phyloP scores from a whole-genome alignment of 2,797 vertebrate genomes.

The Antrozous pallidus region DNA sequence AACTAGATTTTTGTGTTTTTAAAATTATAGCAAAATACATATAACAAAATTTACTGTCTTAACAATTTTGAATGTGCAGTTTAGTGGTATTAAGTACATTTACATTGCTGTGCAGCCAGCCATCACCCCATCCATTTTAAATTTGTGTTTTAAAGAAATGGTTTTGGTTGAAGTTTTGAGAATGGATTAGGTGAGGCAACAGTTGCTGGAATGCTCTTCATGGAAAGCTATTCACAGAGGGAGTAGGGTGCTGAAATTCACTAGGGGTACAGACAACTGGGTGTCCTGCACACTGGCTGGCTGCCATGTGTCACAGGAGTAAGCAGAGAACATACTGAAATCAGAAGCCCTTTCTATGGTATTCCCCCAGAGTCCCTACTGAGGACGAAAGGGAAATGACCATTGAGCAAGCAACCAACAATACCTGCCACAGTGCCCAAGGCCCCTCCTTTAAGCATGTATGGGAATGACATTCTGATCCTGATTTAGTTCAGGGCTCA shows the following conservation, averaged over 20 bases:
- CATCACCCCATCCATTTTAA: neutral
- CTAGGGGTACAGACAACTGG: neutral
- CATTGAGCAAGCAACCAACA: neutral
- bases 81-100: neutral
- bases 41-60: neutral
- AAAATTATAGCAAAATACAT: neutral
- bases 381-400: neutral
- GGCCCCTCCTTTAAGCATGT: neutral
- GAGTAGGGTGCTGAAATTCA: neutral
- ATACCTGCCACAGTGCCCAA: neutral
- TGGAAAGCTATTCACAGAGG: neutral
- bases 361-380: neutral
- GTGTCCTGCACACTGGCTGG: neutral
- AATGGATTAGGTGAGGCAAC: neutral
- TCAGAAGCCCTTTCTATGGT: neutral
- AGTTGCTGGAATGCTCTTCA: neutral
- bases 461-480: neutral
- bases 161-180: conserved; percentile 40
- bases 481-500: neutral
- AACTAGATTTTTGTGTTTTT: neutral
- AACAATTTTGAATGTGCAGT: neutral
- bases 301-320: neutral
- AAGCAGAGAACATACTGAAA: neutral
- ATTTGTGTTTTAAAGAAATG: conserved; percentile 3
- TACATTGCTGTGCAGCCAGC: neutral